Evolutionary conservation across 1,140 invertebrate genomes (phyloP).

Genomic region (Heterodera carotae): DNA sequence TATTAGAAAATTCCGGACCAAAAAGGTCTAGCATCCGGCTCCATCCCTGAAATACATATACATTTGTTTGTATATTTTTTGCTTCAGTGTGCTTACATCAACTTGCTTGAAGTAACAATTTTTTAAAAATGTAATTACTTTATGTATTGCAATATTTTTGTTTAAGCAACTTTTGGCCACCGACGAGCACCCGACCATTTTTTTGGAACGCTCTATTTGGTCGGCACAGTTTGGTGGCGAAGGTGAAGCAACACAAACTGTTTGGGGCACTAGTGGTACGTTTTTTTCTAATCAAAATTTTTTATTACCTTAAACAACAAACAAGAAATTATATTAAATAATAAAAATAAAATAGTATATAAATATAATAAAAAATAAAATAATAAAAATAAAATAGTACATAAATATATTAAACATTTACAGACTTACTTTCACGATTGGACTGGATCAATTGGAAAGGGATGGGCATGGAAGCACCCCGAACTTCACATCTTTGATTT

Average conservation of each 20-base stretch:
- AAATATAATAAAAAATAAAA: not conserved
- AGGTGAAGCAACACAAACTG: constrained; percentile 33
- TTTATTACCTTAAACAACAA: too few relatives aligned
- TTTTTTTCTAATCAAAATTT: not conserved
- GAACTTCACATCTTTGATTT: not conserved
- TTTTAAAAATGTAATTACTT: not conserved
- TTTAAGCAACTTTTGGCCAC: constrained; percentile 74
- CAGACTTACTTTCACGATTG: constrained; percentile 90
- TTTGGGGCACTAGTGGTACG: constrained; percentile 64
- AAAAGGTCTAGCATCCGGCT: too few relatives aligned
- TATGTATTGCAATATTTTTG: not conserved
- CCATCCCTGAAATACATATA: too few relatives aligned
- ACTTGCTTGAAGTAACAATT: constrained; percentile 77
- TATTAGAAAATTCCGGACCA: too few relatives aligned
- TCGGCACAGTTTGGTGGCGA: constrained; percentile 44
- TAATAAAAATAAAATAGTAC: constrained; percentile 49
- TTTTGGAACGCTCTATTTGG: constrained; percentile 50
- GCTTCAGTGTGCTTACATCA: constrained; percentile 79
- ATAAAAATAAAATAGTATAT: constrained; percentile 13
- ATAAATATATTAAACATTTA: too few relatives aligned
- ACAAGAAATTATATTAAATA: too few relatives aligned
- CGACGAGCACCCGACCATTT: constrained; percentile 48
- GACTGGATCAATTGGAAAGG: constrained; percentile 99
- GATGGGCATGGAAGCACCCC: constrained; percentile 82
- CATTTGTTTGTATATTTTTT: not conserved